These are phyloP conservation scores for Buceros bicornis DNA, from an alignment of 2,797 vertebrate genomes.

Conservation along the genomic window DNA sequence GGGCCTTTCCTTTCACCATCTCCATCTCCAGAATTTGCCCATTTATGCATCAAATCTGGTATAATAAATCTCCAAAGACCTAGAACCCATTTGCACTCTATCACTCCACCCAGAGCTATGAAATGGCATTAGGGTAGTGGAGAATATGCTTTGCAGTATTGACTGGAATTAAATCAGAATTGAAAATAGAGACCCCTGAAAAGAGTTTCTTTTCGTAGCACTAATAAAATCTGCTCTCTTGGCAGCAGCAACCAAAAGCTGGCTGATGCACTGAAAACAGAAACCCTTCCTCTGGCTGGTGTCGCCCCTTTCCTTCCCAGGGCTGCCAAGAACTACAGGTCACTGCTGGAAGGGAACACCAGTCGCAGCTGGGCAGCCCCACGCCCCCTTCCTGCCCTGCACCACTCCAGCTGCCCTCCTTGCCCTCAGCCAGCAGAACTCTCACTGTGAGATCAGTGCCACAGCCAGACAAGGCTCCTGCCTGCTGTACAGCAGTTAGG, in stretches of 20 bases:
- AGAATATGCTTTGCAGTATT: not conserved
- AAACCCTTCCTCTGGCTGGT: slow-evolving; percentile 20
- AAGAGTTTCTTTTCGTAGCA: not conserved
- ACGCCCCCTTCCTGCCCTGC: not conserved
- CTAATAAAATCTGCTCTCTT: slow-evolving; percentile 66
- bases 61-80: not conserved
- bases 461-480: not conserved
- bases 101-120: not conserved
- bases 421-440: not conserved
- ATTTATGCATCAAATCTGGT: not conserved
- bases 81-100: not conserved
- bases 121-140: not conserved
- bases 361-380: not conserved
- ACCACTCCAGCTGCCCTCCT: rapidly evolving
- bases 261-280: slow-evolving; percentile 21
- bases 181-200: slow-evolving; percentile 31
- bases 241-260: slow-evolving; percentile 1
- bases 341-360: not conserved
- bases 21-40: not conserved
- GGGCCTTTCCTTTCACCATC: not conserved
- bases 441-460: rapidly evolving
- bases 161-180: slow-evolving; percentile 44
- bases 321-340: slow-evolving; percentile 49
- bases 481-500: not conserved
- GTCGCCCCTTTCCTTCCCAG: not conserved